Percentiles rank a stretch among this genome's conserved stretches.
Conservation (phyloP, 2,797 vertebrate genomes). For the Falco biarmicus region DNA sequence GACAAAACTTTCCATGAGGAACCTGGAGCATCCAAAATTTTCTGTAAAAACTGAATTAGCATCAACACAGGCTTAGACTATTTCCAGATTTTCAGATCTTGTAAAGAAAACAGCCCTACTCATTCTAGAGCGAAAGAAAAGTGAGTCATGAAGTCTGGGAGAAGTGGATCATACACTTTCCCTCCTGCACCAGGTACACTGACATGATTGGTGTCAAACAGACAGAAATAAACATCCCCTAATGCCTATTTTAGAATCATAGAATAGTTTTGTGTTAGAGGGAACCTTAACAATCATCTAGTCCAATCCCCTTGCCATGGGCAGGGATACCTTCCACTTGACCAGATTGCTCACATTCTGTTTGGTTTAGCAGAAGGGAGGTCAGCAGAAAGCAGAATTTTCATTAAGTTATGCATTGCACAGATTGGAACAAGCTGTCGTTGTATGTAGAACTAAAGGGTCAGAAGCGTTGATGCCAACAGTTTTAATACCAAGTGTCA, state of each 20-base stretch:
- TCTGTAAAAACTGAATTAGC: background rate
- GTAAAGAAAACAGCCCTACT: background rate
- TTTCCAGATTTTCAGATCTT: background rate
- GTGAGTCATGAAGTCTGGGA: background rate
- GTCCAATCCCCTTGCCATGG: too few relatives aligned
- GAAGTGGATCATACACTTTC: background rate
- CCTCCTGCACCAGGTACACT: background rate
- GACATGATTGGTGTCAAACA: background rate
- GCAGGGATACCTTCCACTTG: too few relatives aligned
- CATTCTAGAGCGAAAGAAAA: background rate
- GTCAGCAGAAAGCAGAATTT: background rate
- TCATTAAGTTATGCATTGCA: background rate
- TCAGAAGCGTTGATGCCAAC: background rate
- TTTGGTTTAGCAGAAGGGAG: background rate
- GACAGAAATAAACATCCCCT: too few relatives aligned
- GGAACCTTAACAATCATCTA: too few relatives aligned
- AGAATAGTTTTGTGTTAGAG: too few relatives aligned
- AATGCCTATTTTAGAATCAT: too few relatives aligned
- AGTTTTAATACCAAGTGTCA: conserved; percentile 48
- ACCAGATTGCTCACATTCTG: too few relatives aligned
- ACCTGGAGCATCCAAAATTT: background rate
- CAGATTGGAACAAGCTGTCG: background rate
- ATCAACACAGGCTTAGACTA: background rate
- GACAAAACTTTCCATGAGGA: background rate
- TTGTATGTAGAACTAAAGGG: background rate